Evolutionary conservation across 2,888 invertebrate species (phyloP).

Genomic region (Drosophila kokeensis): DNA sequence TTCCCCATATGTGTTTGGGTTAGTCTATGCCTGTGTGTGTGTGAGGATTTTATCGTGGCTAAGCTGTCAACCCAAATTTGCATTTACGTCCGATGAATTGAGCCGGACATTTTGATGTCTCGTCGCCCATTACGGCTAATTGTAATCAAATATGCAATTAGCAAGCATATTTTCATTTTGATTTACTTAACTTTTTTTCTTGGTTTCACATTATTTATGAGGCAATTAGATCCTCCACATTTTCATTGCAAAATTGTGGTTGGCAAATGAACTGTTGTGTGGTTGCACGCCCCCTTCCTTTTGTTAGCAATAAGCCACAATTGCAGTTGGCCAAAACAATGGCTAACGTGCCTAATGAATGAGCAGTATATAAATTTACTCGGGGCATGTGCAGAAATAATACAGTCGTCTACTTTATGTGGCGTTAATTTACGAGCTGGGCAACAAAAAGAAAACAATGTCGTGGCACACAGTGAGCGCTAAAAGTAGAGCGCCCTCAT

Average conservation of each 20-base stretch:
- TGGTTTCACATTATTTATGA: slow-evolving; percentile 60
- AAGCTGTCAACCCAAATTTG: slow-evolving; percentile 65
- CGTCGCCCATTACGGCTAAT: slow-evolving; percentile 38
- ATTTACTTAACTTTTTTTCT: slow-evolving; percentile 11
- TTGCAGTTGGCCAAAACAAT: slow-evolving; percentile 25
- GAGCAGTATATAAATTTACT: slow-evolving; percentile 24
- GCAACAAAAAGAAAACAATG: slow-evolving; percentile 23
- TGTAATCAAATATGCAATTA: slow-evolving; percentile 76
- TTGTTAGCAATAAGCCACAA: slow-evolving; percentile 21
- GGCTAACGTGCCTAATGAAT: slow-evolving; percentile 46
- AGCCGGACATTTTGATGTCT: slow-evolving; percentile 10
- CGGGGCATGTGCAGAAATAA: slow-evolving; percentile 62
- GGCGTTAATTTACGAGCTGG: slow-evolving; percentile 69
- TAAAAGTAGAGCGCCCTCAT: slow-evolving; percentile 24
- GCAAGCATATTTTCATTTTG: slow-evolving; percentile 38
- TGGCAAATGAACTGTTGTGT: slow-evolving; percentile 35
- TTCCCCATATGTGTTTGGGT: neutral
- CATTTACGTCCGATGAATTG: slow-evolving; percentile 43
- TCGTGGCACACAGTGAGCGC: slow-evolving; percentile 48
- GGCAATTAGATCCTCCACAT: slow-evolving; percentile 57
- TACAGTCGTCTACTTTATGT: slow-evolving; percentile 61
- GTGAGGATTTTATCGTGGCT: slow-evolving; percentile 6
- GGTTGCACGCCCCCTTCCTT: slow-evolving; percentile 2
- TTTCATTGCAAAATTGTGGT: slow-evolving; percentile 29
- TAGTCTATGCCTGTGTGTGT: neutral